Conservation (phyloP, 1,140 invertebrate genomes). For the Formica exsecta region DNA sequence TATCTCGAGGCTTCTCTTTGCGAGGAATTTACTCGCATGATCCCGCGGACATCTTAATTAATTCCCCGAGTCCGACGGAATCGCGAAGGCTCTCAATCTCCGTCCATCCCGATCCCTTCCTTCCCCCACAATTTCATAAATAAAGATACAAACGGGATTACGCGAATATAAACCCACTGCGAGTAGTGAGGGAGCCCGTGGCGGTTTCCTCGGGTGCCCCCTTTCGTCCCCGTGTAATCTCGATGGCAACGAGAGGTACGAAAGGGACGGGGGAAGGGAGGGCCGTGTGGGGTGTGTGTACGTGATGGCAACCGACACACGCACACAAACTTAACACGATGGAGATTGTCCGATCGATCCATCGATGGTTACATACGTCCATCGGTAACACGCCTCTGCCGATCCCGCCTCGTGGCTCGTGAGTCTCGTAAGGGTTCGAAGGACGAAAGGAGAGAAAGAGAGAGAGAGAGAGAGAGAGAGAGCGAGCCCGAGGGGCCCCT, state of each 20-base stretch:
- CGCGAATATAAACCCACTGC: slow-evolving; percentile 60
- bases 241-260: slow-evolving; percentile 58
- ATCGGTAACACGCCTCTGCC: slow-evolving; percentile 76
- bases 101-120: slow-evolving; percentile 31
- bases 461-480: background rate
- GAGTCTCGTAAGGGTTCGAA: slow-evolving; percentile 52
- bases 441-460: slow-evolving; percentile 25
- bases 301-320: background rate
- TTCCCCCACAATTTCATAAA: slow-evolving; percentile 54
- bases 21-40: slow-evolving; percentile 24
- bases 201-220: slow-evolving; percentile 61
- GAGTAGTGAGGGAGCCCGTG: slow-evolving; percentile 27
- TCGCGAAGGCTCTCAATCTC: slow-evolving; percentile 58
- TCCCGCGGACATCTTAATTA: slow-evolving; percentile 49
- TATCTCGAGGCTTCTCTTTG: slow-evolving; percentile 1
- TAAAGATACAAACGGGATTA: slow-evolving; percentile 55
- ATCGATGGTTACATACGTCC: slow-evolving; percentile 62
- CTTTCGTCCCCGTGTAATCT: slow-evolving; percentile 45
- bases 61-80: slow-evolving; percentile 35
- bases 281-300: background rate
- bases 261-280: background rate
- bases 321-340: background rate
- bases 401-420: slow-evolving; percentile 71
- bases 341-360: slow-evolving; percentile 55
- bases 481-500: slow-evolving; percentile 51